Percentiles rank a stretch among this genome's conserved stretches.
Evolutionary conservation across 2,113 vertebrate species (phyloP).

Genomic region (Aplodontia rufa): DNA sequence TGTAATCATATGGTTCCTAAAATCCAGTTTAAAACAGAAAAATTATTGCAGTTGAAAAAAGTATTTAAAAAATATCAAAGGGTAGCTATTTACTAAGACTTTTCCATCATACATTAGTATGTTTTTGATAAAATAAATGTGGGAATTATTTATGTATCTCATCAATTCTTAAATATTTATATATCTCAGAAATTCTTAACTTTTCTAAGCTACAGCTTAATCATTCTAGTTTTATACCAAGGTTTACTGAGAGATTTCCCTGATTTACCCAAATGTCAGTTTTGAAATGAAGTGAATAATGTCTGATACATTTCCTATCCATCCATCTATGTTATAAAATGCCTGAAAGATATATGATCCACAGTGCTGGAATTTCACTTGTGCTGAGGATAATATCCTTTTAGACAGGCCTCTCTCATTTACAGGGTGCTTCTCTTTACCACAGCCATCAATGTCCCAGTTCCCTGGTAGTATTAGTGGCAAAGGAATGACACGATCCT

Average conservation of each 20-base stretch:
- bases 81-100: not conserved
- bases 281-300: slow-evolving; percentile 47
- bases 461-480: not conserved
- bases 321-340: not conserved
- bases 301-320: not conserved
- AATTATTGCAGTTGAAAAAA: slow-evolving; percentile 23
- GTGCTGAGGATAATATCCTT: not conserved
- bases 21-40: not conserved
- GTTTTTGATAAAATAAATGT: slow-evolving; percentile 33
- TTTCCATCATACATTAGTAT: not conserved
- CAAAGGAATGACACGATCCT: not conserved
- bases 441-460: not conserved
- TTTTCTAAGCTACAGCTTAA: slow-evolving; percentile 28
- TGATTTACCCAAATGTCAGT: slow-evolving; percentile 26
- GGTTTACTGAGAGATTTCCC: not conserved
- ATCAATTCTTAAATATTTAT: slow-evolving; percentile 33
- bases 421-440: not conserved
- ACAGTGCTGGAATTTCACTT: not conserved
- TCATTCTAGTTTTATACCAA: not conserved
- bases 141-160: not conserved
- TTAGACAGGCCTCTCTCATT: not conserved
- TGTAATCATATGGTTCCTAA: not conserved
- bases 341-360: slow-evolving; percentile 4
- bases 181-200: slow-evolving; percentile 20
- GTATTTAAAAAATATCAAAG: not conserved